phyloP scores from a whole-genome alignment of 2,797 vertebrate genomes.

The Xenops minutus region DNA sequence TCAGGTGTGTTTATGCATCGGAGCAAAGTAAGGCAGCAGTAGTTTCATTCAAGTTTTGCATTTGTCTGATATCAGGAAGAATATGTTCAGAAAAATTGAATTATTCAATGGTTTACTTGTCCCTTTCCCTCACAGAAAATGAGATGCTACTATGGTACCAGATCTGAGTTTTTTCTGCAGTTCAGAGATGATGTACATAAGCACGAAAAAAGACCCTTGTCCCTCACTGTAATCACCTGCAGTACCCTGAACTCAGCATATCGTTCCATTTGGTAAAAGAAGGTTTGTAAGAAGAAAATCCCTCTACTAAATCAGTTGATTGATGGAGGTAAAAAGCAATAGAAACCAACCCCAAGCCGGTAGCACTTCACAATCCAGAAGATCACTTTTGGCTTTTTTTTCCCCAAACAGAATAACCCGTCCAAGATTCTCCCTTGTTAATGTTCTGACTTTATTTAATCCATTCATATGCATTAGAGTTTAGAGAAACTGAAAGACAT shows the following conservation, averaged over 20 bases:
- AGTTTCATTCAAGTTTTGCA: neutral
- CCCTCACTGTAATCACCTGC: neutral
- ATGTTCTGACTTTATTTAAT: neutral
- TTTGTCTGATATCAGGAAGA: neutral
- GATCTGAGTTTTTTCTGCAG: neutral
- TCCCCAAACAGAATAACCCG: neutral
- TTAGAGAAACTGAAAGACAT: neutral
- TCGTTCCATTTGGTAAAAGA: neutral
- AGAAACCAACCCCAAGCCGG: neutral
- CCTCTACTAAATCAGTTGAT: neutral
- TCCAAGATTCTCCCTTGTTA: neutral
- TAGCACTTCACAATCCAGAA: neutral
- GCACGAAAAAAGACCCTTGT: neutral
- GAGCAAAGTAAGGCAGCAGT: neutral
- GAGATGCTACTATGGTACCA: neutral
- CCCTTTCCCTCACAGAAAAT: neutral
- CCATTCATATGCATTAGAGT: neutral
- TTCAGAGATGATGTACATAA: neutral
- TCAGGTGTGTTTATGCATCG: neutral
- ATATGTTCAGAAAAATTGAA: neutral
- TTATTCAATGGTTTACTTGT: neutral
- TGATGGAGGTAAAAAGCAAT: neutral
- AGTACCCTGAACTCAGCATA: neutral
- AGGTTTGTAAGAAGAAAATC: neutral
- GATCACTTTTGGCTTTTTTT: neutral